phyloP scores from a whole-genome alignment of 2,113 vertebrate species.

The Rattus rattus region DNA sequence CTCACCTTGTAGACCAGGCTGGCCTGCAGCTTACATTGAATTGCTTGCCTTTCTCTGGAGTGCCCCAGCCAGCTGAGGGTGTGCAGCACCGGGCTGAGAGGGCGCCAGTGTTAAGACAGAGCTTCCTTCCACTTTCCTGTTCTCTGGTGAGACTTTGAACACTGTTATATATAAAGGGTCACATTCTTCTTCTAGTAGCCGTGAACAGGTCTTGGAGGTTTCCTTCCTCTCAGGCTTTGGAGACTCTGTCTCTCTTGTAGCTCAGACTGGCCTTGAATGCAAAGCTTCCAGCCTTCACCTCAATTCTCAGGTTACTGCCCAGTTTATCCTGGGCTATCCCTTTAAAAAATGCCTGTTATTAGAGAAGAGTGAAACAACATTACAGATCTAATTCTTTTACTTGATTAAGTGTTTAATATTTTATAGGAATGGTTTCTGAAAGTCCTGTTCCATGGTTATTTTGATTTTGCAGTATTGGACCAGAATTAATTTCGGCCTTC shows the following conservation, averaged over 20 bases:
- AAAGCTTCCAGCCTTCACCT: neutral
- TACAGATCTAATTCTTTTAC: slow-evolving; percentile 33
- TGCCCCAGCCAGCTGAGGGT: too few species aligned
- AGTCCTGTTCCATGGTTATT: slow-evolving; percentile 18
- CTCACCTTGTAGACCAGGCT: neutral
- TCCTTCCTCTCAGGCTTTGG: neutral
- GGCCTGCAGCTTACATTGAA: neutral
- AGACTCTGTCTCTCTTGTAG: neutral
- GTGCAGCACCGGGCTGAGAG: neutral
- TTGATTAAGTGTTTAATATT: slow-evolving; percentile 32
- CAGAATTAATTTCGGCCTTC: neutral
- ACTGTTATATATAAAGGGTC: neutral
- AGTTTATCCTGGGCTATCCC: neutral
- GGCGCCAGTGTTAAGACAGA: neutral
- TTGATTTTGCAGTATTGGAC: slow-evolving; percentile 39
- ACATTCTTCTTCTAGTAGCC: neutral
- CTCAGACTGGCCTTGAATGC: neutral
- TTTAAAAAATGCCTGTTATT: neutral
- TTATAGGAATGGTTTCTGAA: slow-evolving; percentile 50
- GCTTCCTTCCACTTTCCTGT: slow-evolving; percentile 46
- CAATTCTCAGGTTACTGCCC: neutral
- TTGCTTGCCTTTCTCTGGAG: neutral
- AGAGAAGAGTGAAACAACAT: slow-evolving; percentile 30
- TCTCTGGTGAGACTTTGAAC: slow-evolving; percentile 43
- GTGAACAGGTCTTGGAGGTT: neutral